Base-by-base conservation (phyloP, 2,797 vertebrate species). In the Muraenolepis orangiensis region DNA sequence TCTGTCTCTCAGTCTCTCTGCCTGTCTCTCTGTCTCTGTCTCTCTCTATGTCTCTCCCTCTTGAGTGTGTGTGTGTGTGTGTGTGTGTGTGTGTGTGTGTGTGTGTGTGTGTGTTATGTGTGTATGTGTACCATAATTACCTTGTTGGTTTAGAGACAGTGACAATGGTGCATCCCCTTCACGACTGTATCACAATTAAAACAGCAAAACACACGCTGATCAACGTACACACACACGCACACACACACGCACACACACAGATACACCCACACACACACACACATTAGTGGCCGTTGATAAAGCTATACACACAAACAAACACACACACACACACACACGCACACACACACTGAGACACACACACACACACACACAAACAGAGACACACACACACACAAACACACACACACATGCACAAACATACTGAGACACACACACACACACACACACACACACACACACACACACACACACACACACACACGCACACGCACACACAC, bases 401-500 rank as follows among this genome's bases (percentile, higher is more conserved):
- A 28, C 64, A 66, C 64, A 66, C 61, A 67, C 64, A 61, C 46
- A 28, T 18, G 6, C 28, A 29, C 61, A 20, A 23, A 30, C 14
- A 32, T 7, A 18, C 67, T 0, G 40, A 32, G 42, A 36, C 34
- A 16, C 70, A 30, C n/a, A n/a, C 20, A 30, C 30, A 57, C 72
- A 31, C 12, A 66, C 28, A 40, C 13, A 34, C 36, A 61, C 29
- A 36, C 51, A 68, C 12, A 16, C 28, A 30, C 34, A 68, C 16
- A 51, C 68, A 70, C 73, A 68, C 64, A 38, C 23, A 75, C 67
- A n/a, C 13, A 30, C 42, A 26, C 12, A 28, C 28, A 38, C 5
- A 38, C 34, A 42, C 64, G 40, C 34, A 73, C 61, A 38, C 32
- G 29, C 72, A 73, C 72, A 38, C 57, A 66, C 31, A 66, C 57